Percentiles rank a stretch among this genome's conserved stretches.
Conservation (phyloP, 2,888 invertebrate genomes). For the Drosophila gaucha region DNA sequence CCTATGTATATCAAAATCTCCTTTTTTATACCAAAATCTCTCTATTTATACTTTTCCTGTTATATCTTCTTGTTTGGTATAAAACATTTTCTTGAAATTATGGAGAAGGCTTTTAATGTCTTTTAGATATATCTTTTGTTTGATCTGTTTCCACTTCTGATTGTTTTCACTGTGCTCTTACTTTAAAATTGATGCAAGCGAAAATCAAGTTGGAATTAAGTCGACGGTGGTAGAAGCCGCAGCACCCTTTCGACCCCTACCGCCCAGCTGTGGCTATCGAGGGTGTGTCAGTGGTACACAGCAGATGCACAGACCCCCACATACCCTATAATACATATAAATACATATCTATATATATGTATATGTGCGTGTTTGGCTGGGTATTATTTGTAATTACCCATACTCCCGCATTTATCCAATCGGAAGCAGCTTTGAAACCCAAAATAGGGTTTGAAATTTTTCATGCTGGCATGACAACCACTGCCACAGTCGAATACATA, state of each 20-base stretch:
- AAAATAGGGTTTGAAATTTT: conserved; percentile 77
- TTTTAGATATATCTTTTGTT: neutral
- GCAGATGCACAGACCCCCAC: conserved; percentile 60
- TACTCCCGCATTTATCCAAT: conserved; percentile 80
- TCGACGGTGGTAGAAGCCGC: conserved; percentile 55
- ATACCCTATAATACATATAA: conserved; percentile 11
- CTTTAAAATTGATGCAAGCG: conserved; percentile 51
- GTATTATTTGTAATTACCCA: conserved; percentile 82
- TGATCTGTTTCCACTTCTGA: too few species aligned
- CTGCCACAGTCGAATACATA: conserved; percentile 35
- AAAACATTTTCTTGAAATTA: too few species aligned
- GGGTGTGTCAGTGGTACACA: conserved; percentile 76
- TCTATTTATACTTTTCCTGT: too few species aligned
- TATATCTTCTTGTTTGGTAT: too few species aligned
- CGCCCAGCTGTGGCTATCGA: conserved; percentile 23
- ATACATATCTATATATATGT: neutral
- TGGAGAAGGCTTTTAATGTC: too few species aligned
- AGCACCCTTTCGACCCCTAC: conserved; percentile 5
- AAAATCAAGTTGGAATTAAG: conserved; percentile 57
- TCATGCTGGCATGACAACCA: conserved; percentile 65
- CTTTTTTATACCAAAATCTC: too few species aligned
- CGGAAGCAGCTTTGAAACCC: conserved; percentile 83
- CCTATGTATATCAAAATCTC: too few species aligned
- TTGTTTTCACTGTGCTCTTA: conserved; percentile 6
- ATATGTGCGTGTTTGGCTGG: conserved; percentile 3